A percentile compares a stretch with the other conserved stretches of the same genome.
These are phyloP conservation scores for Pristionchus fissidentatus DNA, from an alignment of 2,888 invertebrate genomes.

Conservation along the genomic window DNA sequence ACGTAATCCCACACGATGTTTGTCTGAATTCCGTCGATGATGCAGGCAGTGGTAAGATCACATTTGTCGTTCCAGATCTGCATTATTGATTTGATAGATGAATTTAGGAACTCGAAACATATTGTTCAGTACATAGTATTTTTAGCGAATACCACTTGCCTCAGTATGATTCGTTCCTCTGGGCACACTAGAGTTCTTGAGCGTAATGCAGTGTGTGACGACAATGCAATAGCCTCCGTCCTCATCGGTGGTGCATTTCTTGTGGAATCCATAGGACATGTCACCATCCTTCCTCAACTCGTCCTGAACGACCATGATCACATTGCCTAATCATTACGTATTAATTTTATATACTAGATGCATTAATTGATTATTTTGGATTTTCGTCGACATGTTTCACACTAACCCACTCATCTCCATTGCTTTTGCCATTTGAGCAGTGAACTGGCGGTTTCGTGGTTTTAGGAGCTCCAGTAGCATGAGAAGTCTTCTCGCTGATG, in stretches of 20 bases:
- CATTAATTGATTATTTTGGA: neutral
- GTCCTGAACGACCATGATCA: too few relatives aligned
- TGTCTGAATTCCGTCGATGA: neutral
- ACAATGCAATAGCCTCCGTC: neutral
- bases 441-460: too few relatives aligned
- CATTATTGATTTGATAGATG: neutral
- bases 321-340: neutral
- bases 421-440: neutral
- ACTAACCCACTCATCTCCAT: conserved; percentile 1
- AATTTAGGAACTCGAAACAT: neutral
- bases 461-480: neutral
- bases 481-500: neutral
- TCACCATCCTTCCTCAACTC: neutral
- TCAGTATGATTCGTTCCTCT: neutral
- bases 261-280: conserved; percentile 5
- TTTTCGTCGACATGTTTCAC: too few relatives aligned
- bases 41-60: neutral
- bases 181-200: neutral
- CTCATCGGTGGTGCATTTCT: neutral
- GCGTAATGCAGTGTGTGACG: neutral
- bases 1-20: neutral
- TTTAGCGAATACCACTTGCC: neutral
- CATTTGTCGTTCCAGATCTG: neutral
- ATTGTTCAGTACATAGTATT: neutral
- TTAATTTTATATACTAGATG: neutral